Conservation (phyloP, 1,140 invertebrate genomes). For the Calycopis cecrops region DNA sequence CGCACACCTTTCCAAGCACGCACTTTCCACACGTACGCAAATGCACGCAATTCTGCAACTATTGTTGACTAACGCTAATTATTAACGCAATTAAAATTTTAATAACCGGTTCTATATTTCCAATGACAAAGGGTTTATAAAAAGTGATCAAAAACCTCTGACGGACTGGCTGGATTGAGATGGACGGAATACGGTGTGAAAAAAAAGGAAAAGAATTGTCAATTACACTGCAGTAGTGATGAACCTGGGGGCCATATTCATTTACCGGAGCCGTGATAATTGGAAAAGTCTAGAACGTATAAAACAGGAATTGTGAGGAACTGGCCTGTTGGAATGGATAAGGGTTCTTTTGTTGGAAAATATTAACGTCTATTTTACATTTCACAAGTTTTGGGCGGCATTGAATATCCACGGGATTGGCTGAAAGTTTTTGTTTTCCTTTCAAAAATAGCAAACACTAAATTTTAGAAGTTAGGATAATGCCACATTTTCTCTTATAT, state of each 20-base stretch:
- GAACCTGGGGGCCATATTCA: conserved; percentile 40
- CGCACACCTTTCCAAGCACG: conserved; percentile 42
- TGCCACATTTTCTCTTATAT: too few species aligned
- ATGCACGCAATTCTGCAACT: conserved; percentile 40
- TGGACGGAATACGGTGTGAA: conserved; percentile 25
- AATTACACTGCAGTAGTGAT: conserved; percentile 43
- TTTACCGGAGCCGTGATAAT: conserved; percentile 50
- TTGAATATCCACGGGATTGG: too few species aligned
- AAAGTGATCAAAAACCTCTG: conserved; percentile 4
- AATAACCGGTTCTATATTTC: conserved; percentile 27
- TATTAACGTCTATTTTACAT: too few species aligned
- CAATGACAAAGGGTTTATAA: not conserved
- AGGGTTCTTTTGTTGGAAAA: too few species aligned
- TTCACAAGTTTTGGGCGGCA: too few species aligned
- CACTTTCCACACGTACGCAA: conserved; percentile 40
- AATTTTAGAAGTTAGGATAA: too few species aligned
- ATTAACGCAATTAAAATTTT: conserved; percentile 31
- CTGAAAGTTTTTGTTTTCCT: too few species aligned
- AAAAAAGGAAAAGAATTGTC: conserved; percentile 40
- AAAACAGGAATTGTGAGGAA: too few species aligned
- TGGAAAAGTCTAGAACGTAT: conserved; percentile 31
- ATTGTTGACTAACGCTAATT: conserved; percentile 44
- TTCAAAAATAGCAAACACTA: too few species aligned
- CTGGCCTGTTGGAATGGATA: too few species aligned
- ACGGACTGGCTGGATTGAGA: conserved; percentile 14